Percentiles rank a stretch among this genome's conserved stretches.
These are phyloP conservation scores for Digitonthophagus gazella DNA, from an alignment of 2,888 invertebrate genomes.

Conservation along the genomic window DNA sequence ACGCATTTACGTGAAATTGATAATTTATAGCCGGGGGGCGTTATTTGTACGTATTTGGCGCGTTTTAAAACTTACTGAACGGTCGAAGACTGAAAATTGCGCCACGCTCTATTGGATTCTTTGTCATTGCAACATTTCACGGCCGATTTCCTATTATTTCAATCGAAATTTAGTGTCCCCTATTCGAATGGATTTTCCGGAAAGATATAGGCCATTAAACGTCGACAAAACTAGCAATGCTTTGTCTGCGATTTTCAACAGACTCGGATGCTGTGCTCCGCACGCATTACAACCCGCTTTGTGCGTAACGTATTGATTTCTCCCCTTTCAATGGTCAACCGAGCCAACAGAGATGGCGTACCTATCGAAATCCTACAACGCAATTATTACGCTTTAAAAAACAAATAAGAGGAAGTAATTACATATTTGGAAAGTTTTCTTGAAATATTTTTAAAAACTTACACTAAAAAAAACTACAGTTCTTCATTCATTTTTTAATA, in stretches of 20 bases:
- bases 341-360: neutral
- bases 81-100: neutral
- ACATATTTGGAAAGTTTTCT: neutral
- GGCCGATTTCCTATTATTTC: neutral
- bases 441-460: too few species aligned
- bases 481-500: too few species aligned
- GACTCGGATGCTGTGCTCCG: neutral
- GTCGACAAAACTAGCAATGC: neutral
- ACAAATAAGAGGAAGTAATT: neutral
- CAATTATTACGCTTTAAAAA: neutral
- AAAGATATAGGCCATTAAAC: neutral
- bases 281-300: neutral
- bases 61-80: too few species aligned
- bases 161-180: neutral
- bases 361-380: neutral
- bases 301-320: neutral
- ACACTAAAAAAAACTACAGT: too few species aligned
- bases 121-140: neutral
- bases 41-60: too few species aligned
- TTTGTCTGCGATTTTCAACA: neutral
- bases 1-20: neutral
- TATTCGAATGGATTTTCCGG: neutral
- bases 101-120: neutral
- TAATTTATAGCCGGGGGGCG: neutral
- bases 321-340: neutral